Percentiles rank a stretch among this genome's conserved stretches.
phyloP scores from a whole-genome alignment of 37 sponge, comb jelly and placozoan species.

The Oopsacas minuta region DNA sequence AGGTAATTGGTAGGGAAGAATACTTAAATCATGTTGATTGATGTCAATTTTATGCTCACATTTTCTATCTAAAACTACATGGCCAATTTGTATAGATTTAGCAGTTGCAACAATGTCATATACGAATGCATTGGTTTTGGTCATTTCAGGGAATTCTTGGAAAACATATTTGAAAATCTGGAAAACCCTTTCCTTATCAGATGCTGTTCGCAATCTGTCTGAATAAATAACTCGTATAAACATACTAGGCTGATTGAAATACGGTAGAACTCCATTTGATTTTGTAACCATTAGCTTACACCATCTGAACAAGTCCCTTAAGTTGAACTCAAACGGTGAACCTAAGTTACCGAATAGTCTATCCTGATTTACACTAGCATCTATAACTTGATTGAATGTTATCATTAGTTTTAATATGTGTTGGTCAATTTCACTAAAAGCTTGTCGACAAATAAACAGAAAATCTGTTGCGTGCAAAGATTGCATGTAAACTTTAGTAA shows the following conservation, averaged over 20 bases:
- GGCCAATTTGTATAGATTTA: conserved; percentile 38
- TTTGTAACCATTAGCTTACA: conserved; percentile 53
- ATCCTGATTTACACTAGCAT: not conserved
- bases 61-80: conserved; percentile 4
- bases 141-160: not conserved
- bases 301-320: conserved; percentile 87
- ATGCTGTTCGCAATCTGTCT: not conserved
- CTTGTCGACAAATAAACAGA: conserved; percentile 36
- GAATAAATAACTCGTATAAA: not conserved
- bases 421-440: conserved; percentile 35
- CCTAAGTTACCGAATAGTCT: not conserved
- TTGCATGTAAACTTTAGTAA: conserved; percentile 76
- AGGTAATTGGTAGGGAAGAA: conserved; percentile 42
- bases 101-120: not conserved
- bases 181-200: not conserved
- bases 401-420: conserved; percentile 50
- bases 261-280: not conserved
- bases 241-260: not conserved
- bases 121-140: not conserved
- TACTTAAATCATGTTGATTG: not conserved
- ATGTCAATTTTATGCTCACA: not conserved
- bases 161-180: not conserved
- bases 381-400: conserved; percentile 53
- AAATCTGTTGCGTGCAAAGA: conserved; percentile 46
- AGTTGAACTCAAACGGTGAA: conserved; percentile 77